These are phyloP conservation scores for Eristalis arbustorum DNA, from an alignment of 2,888 invertebrate genomes.

Conservation along the genomic window DNA sequence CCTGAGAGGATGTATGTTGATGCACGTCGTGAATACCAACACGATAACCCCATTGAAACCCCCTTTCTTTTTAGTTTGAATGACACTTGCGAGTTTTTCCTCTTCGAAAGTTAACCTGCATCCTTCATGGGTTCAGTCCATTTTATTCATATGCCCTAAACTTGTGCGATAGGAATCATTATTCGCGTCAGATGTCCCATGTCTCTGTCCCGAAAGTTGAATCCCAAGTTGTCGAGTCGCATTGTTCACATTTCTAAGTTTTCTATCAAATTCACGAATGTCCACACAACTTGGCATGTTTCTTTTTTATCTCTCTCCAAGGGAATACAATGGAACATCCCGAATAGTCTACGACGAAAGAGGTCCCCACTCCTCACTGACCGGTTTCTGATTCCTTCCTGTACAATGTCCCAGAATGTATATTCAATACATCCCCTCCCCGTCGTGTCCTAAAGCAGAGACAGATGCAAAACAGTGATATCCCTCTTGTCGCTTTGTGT, in stretches of 20 bases:
- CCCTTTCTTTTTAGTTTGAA: no score
- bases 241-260: not conserved
- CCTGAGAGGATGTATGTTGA: no score
- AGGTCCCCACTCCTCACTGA: not conserved
- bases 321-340: not conserved
- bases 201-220: not conserved
- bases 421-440: not conserved
- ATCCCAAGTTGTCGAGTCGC: not conserved
- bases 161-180: not conserved
- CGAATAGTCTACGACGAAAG: not conserved
- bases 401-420: not conserved
- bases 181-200: not conserved
- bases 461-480: constrained; percentile 30
- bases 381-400: not conserved
- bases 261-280: no score
- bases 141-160: no score
- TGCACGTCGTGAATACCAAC: no score
- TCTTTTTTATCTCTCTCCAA: not conserved
- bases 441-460: not conserved
- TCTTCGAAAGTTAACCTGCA: no score
- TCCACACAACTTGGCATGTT: not conserved
- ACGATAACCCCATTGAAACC: no score
- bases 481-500: constrained; percentile 1
- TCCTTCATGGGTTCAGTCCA: no score
- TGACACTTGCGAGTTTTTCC: no score